Percentiles rank a stretch among this genome's conserved stretches.
phyloP scores from a whole-genome alignment of 2,113 vertebrate genomes.

The Marmota monax region DNA sequence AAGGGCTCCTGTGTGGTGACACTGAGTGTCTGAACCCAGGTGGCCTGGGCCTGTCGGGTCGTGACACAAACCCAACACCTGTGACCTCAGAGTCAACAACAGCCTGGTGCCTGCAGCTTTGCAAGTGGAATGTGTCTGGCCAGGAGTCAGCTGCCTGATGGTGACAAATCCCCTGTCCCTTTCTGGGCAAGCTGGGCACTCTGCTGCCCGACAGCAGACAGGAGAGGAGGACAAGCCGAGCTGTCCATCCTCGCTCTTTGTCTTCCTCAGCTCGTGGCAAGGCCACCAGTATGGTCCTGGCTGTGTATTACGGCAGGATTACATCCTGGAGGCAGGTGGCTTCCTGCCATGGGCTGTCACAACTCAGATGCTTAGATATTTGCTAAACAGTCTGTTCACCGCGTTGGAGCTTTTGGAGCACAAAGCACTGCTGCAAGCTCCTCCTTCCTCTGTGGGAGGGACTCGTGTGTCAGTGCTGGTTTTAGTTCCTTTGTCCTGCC shows the following conservation, averaged over 20 bases:
- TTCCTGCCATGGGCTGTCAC: background rate
- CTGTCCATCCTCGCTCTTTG: background rate
- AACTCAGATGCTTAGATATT: background rate
- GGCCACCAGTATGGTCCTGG: background rate
- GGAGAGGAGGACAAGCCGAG: accelerated
- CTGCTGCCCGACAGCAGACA: background rate
- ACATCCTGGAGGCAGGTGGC: background rate
- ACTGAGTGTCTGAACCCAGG: background rate
- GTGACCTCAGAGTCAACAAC: background rate
- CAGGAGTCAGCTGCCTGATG: background rate
- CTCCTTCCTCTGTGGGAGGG: background rate
- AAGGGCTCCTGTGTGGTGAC: background rate
- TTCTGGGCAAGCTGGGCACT: background rate
- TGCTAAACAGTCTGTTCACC: background rate
- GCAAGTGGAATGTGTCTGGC: no score
- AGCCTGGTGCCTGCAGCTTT: background rate
- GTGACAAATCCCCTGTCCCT: background rate
- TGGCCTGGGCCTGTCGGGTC: no score
- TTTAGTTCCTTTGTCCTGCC: accelerated
- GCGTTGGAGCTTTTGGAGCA: no score
- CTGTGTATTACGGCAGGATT: background rate
- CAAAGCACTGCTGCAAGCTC: accelerated
- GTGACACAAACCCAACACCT: background rate
- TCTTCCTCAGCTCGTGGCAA: background rate
- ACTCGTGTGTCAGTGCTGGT: background rate